phyloP scores from a whole-genome alignment of 2,888 invertebrate species.

The Caenorhabditis plicata region DNA sequence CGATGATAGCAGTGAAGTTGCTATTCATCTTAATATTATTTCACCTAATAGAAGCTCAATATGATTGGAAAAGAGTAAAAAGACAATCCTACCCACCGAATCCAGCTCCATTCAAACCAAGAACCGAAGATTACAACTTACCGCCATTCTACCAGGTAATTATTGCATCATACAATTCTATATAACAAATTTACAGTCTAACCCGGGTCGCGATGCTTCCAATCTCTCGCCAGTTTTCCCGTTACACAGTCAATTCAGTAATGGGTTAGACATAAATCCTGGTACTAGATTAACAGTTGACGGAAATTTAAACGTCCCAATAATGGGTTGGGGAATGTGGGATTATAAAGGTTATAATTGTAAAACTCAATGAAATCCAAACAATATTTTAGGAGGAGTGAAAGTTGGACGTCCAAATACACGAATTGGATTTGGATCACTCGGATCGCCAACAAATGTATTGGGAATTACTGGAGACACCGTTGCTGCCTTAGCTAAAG shows the following conservation, averaged over 20 bases:
- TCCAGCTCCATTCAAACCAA: slow-evolving; percentile 52
- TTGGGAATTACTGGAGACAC: slow-evolving; percentile 54
- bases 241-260: slow-evolving; percentile 54
- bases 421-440: slow-evolving; percentile 50
- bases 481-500: slow-evolving; percentile 46
- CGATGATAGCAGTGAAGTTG: slow-evolving; percentile 16
- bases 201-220: slow-evolving; percentile 57
- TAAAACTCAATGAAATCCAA: background rate
- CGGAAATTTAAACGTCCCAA: slow-evolving; percentile 56
- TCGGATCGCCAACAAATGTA: slow-evolving; percentile 51
- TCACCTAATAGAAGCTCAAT: slow-evolving; percentile 1
- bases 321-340: slow-evolving; percentile 60
- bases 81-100: slow-evolving; percentile 55
- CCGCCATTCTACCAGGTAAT: slow-evolving; percentile 57
- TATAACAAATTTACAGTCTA: slow-evolving; percentile 41
- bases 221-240: slow-evolving; percentile 55
- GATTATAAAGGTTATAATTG: slow-evolving; percentile 49
- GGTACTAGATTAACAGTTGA: slow-evolving; percentile 54
- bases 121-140: slow-evolving; percentile 55
- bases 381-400: slow-evolving; percentile 39
- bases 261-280: slow-evolving; percentile 57
- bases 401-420: slow-evolving; percentile 52
- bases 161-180: background rate
- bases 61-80: slow-evolving; percentile 16
- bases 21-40: slow-evolving; percentile 2